These are phyloP conservation scores for Plebejus anna DNA, from an alignment of 2,888 invertebrate species.

Conservation along the genomic window DNA sequence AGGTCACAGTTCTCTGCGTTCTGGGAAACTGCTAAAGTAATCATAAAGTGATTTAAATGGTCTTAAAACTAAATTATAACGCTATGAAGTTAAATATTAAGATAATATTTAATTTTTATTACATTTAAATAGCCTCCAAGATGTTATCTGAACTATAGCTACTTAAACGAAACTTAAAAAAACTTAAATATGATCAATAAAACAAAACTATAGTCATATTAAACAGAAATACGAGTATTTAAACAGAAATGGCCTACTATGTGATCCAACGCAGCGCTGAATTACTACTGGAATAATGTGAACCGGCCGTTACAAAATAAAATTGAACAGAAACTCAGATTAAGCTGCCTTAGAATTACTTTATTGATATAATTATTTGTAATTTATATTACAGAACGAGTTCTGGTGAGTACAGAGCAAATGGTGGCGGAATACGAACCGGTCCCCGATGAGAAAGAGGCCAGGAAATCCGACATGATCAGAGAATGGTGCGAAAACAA, in stretches of 20 bases:
- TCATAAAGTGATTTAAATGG: neutral
- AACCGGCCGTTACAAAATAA: too few species aligned
- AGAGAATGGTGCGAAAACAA: slow-evolving; percentile 70
- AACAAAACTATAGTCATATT: neutral
- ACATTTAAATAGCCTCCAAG: neutral
- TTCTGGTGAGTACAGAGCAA: slow-evolving; percentile 81
- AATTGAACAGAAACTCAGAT: too few species aligned
- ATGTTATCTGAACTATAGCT: neutral
- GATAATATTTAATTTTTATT: neutral
- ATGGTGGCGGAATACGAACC: slow-evolving; percentile 80
- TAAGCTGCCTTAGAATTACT: neutral
- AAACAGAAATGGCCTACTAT: too few species aligned
- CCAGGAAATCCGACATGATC: slow-evolving; percentile 65
- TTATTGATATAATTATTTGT: neutral
- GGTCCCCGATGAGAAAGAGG: slow-evolving; percentile 44
- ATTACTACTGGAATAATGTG: too few species aligned
- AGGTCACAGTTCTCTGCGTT: neutral
- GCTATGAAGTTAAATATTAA: neutral
- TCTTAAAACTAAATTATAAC: neutral
- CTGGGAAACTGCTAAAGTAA: neutral
- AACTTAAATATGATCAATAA: neutral
- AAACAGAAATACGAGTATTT: neutral
- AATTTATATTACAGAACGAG: slow-evolving; percentile 75
- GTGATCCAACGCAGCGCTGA: too few species aligned
- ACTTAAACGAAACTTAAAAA: neutral